Conservation (phyloP, 2,797 vertebrate genomes). For the Helarctos malayanus region DNA sequence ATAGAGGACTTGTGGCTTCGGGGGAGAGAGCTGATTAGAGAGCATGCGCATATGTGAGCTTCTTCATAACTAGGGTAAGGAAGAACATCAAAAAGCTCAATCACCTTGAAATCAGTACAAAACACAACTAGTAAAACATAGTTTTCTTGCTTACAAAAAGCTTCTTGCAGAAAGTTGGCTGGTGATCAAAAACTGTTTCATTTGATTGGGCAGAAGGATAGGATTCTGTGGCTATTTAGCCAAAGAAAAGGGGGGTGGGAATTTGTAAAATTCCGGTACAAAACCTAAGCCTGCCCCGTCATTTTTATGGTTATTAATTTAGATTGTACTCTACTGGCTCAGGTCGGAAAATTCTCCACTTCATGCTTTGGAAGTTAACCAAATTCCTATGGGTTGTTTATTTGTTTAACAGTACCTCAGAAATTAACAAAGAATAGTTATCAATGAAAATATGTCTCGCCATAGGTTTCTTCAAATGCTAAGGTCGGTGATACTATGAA, state of each 20-base stretch:
- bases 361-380: conserved; percentile 31
- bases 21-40: background rate
- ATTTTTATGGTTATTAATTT: background rate
- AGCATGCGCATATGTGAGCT: background rate
- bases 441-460: background rate
- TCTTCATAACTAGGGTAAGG: background rate
- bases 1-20: background rate
- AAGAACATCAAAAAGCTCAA: background rate
- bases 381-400: background rate
- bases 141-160: background rate
- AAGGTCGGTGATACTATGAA: background rate
- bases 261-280: background rate
- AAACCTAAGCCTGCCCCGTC: background rate
- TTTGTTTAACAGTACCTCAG: background rate
- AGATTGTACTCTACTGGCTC: background rate
- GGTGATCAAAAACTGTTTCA: background rate
- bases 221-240: background rate
- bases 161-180: background rate
- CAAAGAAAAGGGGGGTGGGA: background rate
- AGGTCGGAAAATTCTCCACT: background rate
- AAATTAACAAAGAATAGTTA: background rate
- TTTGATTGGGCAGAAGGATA: background rate
- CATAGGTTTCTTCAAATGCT: background rate
- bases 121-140: background rate
- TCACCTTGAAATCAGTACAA: background rate